Percentiles rank a stretch among this genome's conserved stretches.
phyloP scores from a whole-genome alignment of 2,797 vertebrate species.

The Crotalus adamanteus region DNA sequence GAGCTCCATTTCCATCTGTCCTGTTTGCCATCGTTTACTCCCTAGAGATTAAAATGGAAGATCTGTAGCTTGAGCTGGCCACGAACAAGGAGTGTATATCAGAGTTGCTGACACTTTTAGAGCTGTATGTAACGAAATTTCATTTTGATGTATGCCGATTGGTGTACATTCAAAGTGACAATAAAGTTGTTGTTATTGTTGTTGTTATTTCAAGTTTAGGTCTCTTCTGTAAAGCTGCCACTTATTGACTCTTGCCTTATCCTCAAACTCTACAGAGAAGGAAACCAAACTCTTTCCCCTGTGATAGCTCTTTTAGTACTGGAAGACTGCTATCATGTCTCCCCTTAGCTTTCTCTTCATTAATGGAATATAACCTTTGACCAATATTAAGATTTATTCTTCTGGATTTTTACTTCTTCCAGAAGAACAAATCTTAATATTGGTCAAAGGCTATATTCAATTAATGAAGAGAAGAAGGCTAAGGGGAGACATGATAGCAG shows the following conservation, averaged over 20 bases:
- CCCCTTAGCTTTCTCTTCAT: conserved; percentile 10
- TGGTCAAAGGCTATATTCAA: conserved; percentile 27
- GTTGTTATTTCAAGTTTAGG: not conserved
- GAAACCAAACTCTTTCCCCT: not conserved
- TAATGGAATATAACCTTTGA: conserved; percentile 28
- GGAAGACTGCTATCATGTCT: not conserved
- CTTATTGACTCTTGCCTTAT: not conserved
- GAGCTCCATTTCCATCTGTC: too few species aligned
- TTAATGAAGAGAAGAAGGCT: conserved; percentile 1
- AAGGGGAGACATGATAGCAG: too few species aligned
- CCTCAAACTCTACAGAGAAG: not conserved
- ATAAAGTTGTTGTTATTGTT: too few species aligned
- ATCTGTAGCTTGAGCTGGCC: too few species aligned
- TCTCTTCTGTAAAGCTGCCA: not conserved
- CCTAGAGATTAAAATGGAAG: too few species aligned
- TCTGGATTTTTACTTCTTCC: conserved; percentile 37
- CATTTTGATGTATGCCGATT: too few species aligned
- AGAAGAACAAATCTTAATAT: not conserved
- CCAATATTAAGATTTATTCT: not conserved
- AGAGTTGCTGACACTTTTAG: too few species aligned
- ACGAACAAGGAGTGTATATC: too few species aligned
- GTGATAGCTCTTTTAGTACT: not conserved
- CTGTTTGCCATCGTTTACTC: too few species aligned
- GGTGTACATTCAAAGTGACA: too few species aligned
- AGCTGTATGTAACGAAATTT: too few species aligned